Evolutionary conservation across 2,888 invertebrate species (phyloP).

Genomic region (Hydriomena furcata): DNA sequence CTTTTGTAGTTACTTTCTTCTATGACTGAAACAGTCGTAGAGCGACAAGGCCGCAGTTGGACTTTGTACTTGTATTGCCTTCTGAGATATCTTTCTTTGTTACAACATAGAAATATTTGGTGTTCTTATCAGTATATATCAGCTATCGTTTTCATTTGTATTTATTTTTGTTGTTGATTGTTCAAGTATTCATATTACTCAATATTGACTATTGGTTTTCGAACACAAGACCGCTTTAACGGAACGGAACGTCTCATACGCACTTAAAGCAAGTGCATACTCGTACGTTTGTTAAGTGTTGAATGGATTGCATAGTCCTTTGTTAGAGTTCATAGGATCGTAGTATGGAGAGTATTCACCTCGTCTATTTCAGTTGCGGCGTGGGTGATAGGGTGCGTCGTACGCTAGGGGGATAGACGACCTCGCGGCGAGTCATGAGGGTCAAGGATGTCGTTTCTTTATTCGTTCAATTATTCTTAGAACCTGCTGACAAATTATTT

Average conservation of each 20-base stretch:
- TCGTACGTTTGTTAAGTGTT: slow-evolving; percentile 15
- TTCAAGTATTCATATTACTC: not conserved
- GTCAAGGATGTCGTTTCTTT: slow-evolving; percentile 52
- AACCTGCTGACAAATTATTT: slow-evolving; percentile 2
- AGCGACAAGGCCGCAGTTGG: slow-evolving; percentile 17
- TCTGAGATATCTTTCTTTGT: slow-evolving; percentile 9
- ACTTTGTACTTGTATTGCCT: slow-evolving; percentile 14
- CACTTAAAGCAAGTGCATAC: slow-evolving; percentile 1
- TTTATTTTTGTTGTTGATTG: not conserved
- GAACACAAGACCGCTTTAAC: not conserved
- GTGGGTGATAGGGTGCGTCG: slow-evolving; percentile 72
- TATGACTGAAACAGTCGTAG: slow-evolving; percentile 36
- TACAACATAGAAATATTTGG: not conserved
- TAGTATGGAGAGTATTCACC: slow-evolving; percentile 62
- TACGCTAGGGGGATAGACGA: slow-evolving; percentile 56
- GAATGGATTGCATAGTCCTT: slow-evolving; percentile 41
- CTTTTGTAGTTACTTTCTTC: slow-evolving; percentile 44
- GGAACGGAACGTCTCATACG: not conserved
- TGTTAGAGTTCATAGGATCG: slow-evolving; percentile 48
- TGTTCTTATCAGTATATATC: not conserved
- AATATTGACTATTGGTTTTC: not conserved
- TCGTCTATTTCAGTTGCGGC: slow-evolving; percentile 71
- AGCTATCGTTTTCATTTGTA: not conserved
- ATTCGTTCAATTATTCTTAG: slow-evolving; percentile 27
- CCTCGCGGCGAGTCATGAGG: slow-evolving; percentile 43